Percentiles rank a stretch among this genome's conserved stretches.
Conservation (phyloP, 1,140 invertebrate species). For the Meloidogyne exigua region DNA sequence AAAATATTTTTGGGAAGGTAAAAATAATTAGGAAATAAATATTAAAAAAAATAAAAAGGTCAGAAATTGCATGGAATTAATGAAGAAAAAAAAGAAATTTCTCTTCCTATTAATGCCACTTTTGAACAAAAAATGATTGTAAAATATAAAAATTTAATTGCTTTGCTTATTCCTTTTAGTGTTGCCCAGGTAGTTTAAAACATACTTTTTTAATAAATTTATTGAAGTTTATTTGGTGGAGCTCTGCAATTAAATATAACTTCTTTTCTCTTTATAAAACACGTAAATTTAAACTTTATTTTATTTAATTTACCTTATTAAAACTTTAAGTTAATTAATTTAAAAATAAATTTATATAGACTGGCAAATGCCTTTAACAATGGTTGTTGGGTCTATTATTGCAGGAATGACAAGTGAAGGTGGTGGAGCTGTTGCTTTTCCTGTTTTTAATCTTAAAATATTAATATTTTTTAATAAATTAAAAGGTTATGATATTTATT, state of each 20-base stretch:
- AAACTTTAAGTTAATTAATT: neutral
- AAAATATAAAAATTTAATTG: slow-evolving; percentile 48
- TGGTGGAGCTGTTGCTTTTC: slow-evolving; percentile 38
- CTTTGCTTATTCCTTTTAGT: slow-evolving; percentile 48
- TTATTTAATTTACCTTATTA: too few relatives aligned
- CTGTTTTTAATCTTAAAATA: slow-evolving; percentile 12
- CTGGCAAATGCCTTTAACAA: slow-evolving; percentile 46
- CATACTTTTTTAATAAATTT: neutral
- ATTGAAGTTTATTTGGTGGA: slow-evolving; percentile 39
- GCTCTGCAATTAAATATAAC: slow-evolving; percentile 33
- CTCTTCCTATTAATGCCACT: slow-evolving; percentile 35
- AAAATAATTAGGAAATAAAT: neutral
- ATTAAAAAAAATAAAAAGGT: slow-evolving; percentile 23
- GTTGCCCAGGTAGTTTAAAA: slow-evolving; percentile 41
- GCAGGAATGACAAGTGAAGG: slow-evolving; percentile 40
- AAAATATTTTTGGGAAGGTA: slow-evolving; percentile 46
- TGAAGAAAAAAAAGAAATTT: slow-evolving; percentile 26
- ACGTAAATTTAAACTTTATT: neutral
- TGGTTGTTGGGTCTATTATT: slow-evolving; percentile 38
- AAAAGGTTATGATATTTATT: slow-evolving; percentile 49
- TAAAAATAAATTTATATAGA: slow-evolving; percentile 16
- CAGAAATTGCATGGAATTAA: slow-evolving; percentile 44
- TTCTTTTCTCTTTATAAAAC: slow-evolving; percentile 37
- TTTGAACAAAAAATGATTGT: slow-evolving; percentile 41
- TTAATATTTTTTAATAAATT: neutral